Base-by-base conservation (phyloP, 2,797 vertebrate genomes). In the Rhinella marina region DNA sequence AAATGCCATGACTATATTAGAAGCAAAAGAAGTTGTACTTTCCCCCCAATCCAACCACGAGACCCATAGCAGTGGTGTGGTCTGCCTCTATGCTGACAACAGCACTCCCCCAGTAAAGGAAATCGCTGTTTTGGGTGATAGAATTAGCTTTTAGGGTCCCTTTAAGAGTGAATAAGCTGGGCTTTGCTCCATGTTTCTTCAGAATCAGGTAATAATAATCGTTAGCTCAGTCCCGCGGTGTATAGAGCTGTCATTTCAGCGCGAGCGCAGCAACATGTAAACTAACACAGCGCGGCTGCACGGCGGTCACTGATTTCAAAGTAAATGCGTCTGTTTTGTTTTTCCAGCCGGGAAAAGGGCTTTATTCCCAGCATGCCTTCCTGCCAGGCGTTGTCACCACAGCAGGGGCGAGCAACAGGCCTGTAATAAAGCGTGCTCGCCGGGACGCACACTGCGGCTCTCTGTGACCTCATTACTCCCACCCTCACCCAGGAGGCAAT, bases 241-340 rank as follows among this genome's bases (percentile, higher is more conserved):
- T 14, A 10, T 2, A 27, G 17, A 54, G 52, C 17, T 54, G 64
- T 83, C 66, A 70, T 56, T 23, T 72, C n/a, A 72, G n/a, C 66
- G 29, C 17, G 21, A 72, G 17, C 25, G 10, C 23, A 32, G 72
- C 27, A 48, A 14, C 41, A 23, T 85, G 83, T 62, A 62, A 62
- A 48, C 83, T 11, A 50, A 50, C 56, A n/a, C 27, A 17, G 57
- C 6, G 27, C 29, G 70, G 32, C 54, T 7, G 27, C 13, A 5
- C 25, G 29, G 56, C 73, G 10, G 73, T 59, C 59, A 27, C 12
- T 64, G 27, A 62, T 76, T 78, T 27, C 14, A 29, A 23, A 85
- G 78, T 78, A 85, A 85, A 81, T 81, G 82, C 81, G 41, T 84
- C 41, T 88, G 84, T 82, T 81, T 86, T 88, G 83, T 61, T 85